Evolutionary conservation across 2,797 vertebrate species (phyloP).

Genomic region (Florisuga fusca): DNA sequence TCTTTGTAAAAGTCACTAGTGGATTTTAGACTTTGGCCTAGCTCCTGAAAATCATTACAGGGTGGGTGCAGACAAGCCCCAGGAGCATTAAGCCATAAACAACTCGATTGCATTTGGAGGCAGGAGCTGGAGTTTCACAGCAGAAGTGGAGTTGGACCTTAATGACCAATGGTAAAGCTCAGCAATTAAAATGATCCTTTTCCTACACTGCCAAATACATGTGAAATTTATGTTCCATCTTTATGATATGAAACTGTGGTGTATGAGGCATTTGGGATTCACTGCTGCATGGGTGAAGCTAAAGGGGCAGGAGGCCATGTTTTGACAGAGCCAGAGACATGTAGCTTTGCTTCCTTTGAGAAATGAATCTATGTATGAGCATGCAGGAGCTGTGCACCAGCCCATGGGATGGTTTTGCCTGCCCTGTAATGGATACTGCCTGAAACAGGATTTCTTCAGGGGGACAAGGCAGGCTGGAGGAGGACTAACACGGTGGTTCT

Average conservation of each 20-base stretch:
- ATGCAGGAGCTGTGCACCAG: not conserved
- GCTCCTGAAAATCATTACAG: not conserved
- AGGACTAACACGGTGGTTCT: not conserved
- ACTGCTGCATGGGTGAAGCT: not conserved
- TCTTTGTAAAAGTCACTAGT: not conserved
- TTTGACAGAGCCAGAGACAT: not conserved
- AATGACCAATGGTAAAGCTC: not conserved
- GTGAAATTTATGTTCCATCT: not conserved
- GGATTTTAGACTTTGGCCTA: not conserved
- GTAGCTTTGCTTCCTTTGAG: not conserved
- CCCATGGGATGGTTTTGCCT: not conserved
- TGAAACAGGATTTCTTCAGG: not conserved
- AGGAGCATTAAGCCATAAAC: not conserved
- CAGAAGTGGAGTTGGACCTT: not conserved
- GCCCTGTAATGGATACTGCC: not conserved
- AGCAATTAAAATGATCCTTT: not conserved
- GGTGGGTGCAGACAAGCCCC: not conserved
- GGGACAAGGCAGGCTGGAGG: not conserved
- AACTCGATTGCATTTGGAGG: not conserved
- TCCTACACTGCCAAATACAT: not conserved
- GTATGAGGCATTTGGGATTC: not conserved
- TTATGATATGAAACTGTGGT: not conserved
- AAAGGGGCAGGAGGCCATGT: not conserved
- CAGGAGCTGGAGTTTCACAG: not conserved
- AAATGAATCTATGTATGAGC: fast-evolving